These are phyloP conservation scores for Percina caprodes DNA, from an alignment of 2,113 vertebrate genomes.

Conservation along the genomic window DNA sequence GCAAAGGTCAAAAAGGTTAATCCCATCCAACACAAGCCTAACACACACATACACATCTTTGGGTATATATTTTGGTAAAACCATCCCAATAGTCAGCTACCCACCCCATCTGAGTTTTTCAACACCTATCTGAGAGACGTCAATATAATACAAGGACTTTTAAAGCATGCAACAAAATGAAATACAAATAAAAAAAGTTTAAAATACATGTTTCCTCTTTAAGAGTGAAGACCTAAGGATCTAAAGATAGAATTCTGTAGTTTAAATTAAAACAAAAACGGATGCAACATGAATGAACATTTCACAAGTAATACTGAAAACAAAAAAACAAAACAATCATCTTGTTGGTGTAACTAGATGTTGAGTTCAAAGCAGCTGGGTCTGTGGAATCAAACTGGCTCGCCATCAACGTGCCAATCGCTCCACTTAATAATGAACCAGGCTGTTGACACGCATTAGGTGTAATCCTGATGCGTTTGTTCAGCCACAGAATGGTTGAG, in stretches of 20 bases:
- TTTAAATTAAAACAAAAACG: constrained; percentile 49
- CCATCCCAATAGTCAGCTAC: constrained; percentile 63
- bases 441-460: constrained; percentile 16
- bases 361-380: constrained; percentile 65
- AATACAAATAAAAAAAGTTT: constrained; percentile 63
- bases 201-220: constrained; percentile 87
- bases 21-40: constrained; percentile 80
- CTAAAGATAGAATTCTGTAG: constrained; percentile 82
- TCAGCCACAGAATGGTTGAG: constrained; percentile 27
- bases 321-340: constrained; percentile 28
- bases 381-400: constrained; percentile 52
- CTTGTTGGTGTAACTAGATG: constrained; percentile 47
- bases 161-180: constrained; percentile 83
- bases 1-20: constrained; percentile 83
- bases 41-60: constrained; percentile 77
- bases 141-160: constrained; percentile 74
- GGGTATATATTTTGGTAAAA: constrained; percentile 78
- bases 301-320: constrained; percentile 81
- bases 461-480: constrained; percentile 20
- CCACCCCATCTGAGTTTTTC: constrained; percentile 67
- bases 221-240: constrained; percentile 91
- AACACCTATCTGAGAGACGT: constrained; percentile 74
- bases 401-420: constrained; percentile 41
- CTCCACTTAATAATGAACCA: constrained; percentile 31
- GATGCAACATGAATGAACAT: constrained; percentile 80